Evolutionary conservation across 2,113 vertebrate genomes (phyloP), one percentile per base, ranked within the genome.

Genomic region (Paralichthys olivaceus): DNA sequence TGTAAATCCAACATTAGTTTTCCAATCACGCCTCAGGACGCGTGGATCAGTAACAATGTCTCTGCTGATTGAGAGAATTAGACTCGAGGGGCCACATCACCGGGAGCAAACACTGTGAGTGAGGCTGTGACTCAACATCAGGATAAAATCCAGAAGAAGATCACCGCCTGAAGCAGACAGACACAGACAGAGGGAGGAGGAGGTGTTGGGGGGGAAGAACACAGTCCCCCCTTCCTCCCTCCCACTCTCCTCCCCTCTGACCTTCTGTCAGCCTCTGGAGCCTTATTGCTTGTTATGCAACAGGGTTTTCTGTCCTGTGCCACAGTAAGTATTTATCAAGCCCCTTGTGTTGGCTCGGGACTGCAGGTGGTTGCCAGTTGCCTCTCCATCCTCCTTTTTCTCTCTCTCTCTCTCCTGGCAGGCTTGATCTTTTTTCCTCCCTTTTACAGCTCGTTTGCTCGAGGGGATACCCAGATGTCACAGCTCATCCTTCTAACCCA

Each of bases 291-390:
- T 62, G 70, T 85, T 84, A 81, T 54, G 7, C 85, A 90, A 80
- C 71, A 83, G 19, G 69, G 61, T 23, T 84, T 81, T 75, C 72
- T 71, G 55, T 75, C 67, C 79, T 80, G 70, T 86, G 86, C 77
- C 71, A 60, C 69, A 59, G 49, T 61, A 84, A 84, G 84, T 86
- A 90, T 89, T 90, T 87, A 89, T 92, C 80, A 87, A 72, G 79
- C 76, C 65, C 77, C 71, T 85, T 81, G 75, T 80, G 69, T 77
- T 78, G 75, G 72, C 64, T 67, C 15, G 29, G 49, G 62, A 63
- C 25, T 62, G 77, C 63, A 60, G 40, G 53, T 69, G 8, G 62
- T 80, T 89, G 69, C 81, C 66, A 56, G 66, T 81, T 72, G 28
- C 55, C 69, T 78, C 62, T 62, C 54, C 32, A 54, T 67, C 69